Base-by-base conservation (phyloP, 2,888 invertebrate species). In the Saturnia japonica region DNA sequence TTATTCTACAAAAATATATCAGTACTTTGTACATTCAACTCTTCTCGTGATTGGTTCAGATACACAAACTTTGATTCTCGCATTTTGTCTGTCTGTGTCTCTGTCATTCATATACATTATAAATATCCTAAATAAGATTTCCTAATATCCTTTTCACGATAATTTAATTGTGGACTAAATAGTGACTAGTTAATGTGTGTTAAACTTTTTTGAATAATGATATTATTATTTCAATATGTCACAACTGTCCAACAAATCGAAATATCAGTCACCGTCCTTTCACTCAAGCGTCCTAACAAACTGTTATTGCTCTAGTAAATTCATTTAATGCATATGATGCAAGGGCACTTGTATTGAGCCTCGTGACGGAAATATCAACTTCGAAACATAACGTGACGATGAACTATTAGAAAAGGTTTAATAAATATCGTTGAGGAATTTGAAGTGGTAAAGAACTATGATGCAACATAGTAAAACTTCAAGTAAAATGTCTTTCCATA, bases 281-380 rank as follows among this genome's bases (percentile, higher is more conserved):
- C 91, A 87, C 85, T 79, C 72, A 73, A 69, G 72, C 67, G 80
- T 81, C 77, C 84, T 80, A 79, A 34, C 78, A 77, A 73, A 77
- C 79, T 76, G 77, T 79, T 77, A 78, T 74, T 80, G 81, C 80
- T 79, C 80, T 74, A 81, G 78, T 81, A 83, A 82, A 84, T 81
- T 78, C 75, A 74, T 80, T 79, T 82, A 84, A 86, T 77, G 73
- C 78, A 77, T 79, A 75, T 90, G 88, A 85, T 82, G 88, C 84
- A 90, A 89, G 85, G 85, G 82, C 83, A 80, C 79, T 80, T 40
- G 40, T 64, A 82, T 82, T 82, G 80, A 82, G 78, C 77, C 74
- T 75, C 81, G 85, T 85, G 85, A 87, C 85, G 85, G 75, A 72
- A 76, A 76, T 74, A 64, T 80, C 77, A 74, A 67, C 74, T 74